Evolutionary conservation across 2,888 invertebrate genomes (phyloP).

Genomic region (Phaedon cochleariae): DNA sequence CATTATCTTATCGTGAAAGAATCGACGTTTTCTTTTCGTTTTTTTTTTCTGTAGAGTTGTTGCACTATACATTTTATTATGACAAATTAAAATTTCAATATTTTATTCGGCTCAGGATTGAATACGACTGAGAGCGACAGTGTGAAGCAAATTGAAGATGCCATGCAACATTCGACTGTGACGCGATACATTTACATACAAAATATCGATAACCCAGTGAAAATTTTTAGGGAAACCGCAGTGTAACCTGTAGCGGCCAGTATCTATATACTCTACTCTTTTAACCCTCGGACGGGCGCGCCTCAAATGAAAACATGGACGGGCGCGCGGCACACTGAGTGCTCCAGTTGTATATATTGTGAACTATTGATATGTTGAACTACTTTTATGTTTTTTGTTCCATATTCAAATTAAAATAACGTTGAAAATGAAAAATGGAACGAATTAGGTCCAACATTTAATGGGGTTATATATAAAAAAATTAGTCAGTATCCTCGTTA

Average conservation of each 20-base stretch:
- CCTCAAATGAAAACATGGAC: too few relatives aligned
- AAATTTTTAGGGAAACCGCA: constrained; percentile 61
- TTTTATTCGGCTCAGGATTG: constrained; percentile 48
- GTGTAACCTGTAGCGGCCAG: constrained; percentile 48
- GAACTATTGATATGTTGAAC: too few relatives aligned
- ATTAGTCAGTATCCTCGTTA: too few relatives aligned
- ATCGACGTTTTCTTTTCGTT: constrained; percentile 15
- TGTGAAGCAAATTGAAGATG: constrained; percentile 52
- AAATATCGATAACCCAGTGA: constrained; percentile 59
- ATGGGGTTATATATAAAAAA: too few relatives aligned
- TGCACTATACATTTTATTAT: constrained; percentile 35
- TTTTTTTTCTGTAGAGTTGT: constrained; percentile 40
- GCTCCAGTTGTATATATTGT: too few relatives aligned
- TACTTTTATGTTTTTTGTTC: too few relatives aligned
- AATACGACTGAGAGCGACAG: constrained; percentile 47
- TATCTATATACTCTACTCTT: too few relatives aligned
- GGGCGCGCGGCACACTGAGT: too few relatives aligned
- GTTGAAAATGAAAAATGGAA: too few relatives aligned
- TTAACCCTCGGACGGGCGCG: too few relatives aligned
- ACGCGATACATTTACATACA: constrained; percentile 60
- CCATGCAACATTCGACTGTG: constrained; percentile 49
- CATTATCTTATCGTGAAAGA: not conserved
- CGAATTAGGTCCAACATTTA: too few relatives aligned
- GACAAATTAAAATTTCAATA: constrained; percentile 20
- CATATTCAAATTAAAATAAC: too few relatives aligned